phyloP scores from a whole-genome alignment of 2,113 vertebrate genomes.

The Melanostigma gelatinosum region DNA sequence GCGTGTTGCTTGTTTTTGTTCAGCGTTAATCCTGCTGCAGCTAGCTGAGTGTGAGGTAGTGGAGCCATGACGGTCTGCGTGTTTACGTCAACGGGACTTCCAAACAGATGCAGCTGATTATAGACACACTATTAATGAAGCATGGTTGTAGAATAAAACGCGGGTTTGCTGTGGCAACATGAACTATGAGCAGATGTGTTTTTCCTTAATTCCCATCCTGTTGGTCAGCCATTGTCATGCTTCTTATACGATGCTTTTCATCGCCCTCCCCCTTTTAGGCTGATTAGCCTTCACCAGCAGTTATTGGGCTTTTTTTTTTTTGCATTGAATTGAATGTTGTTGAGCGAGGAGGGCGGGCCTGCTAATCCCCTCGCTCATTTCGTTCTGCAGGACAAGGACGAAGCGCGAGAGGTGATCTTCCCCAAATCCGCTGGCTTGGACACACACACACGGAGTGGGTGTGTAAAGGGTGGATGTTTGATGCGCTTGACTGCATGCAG shows the following conservation, averaged over 20 bases:
- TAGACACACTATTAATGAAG: not conserved
- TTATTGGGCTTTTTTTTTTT: conserved; percentile 28
- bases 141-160: conserved; percentile 33
- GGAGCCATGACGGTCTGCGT: not conserved
- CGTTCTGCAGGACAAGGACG: conserved; percentile 52
- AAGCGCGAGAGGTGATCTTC: conserved; percentile 47
- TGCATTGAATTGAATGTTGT: conserved; percentile 19
- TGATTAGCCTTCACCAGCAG: conserved; percentile 38
- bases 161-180: conserved; percentile 6
- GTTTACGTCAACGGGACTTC: conserved; percentile 19
- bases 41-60: not conserved
- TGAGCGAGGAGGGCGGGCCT: conserved; percentile 45
- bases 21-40: not conserved
- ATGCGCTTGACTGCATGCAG: conserved; percentile 43
- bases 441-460: conserved; percentile 23
- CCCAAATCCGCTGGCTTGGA: conserved; percentile 40
- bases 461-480: conserved; percentile 31
- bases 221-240: conserved; percentile 32
- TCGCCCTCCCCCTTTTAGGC: conserved; percentile 44
- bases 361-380: conserved; percentile 34
- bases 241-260: conserved; percentile 55
- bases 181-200: conserved; percentile 41
- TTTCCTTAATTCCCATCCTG: not conserved
- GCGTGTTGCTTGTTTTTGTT: conserved; percentile 6
- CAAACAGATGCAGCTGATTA: conserved; percentile 4